Base-by-base conservation (phyloP, 2,113 vertebrate species). In the Sporophila hypoxantha region DNA sequence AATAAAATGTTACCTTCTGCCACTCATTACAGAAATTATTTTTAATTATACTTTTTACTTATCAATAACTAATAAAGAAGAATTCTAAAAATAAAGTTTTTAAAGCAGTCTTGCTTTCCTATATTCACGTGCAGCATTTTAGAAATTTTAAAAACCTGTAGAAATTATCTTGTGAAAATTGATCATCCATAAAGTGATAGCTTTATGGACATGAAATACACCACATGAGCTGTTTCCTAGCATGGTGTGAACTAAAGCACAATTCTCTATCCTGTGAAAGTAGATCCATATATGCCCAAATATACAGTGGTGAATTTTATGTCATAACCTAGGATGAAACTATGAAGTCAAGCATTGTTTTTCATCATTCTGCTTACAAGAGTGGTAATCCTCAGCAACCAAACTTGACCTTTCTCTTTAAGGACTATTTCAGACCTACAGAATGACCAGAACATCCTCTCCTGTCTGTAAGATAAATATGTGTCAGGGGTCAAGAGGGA, bases 1-100 rank as follows among this genome's bases (percentile, higher is more conserved):
- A 96, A 87, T 90, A 94, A 95, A 94, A 93, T 61, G 65, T 78
- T 93, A 88, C 49, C 36, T 56, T 94, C 79, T 94, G 75, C 76
- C 69, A 87, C 47, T 73, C 16, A 6, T 76, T 79, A 90, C 17
- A 66, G 81, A 78, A 87, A 73, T 41, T 74, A 71, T 73, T 86
- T 80, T 46, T 29, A 78, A 79, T 86, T 69, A 82, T 25, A 84
- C 39, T 55, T 74, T 82, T 50, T 26, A 77, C 13, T 50, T 62
- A 44, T 15, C 32, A 59, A 75, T 34, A 59, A 75, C 29, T 39
- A 70, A 29, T 53, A 23, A 76, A 65, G 12, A 34, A 41, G 3
- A 52, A 67, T 11, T 73, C 44, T 2, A 49, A 71, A 68, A 85
- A 50, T 4, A 42, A 55, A 30, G 12, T 30, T 77, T 36, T 44